Conservation (phyloP, 2,888 invertebrate species). For the Adelphocoris suturalis region DNA sequence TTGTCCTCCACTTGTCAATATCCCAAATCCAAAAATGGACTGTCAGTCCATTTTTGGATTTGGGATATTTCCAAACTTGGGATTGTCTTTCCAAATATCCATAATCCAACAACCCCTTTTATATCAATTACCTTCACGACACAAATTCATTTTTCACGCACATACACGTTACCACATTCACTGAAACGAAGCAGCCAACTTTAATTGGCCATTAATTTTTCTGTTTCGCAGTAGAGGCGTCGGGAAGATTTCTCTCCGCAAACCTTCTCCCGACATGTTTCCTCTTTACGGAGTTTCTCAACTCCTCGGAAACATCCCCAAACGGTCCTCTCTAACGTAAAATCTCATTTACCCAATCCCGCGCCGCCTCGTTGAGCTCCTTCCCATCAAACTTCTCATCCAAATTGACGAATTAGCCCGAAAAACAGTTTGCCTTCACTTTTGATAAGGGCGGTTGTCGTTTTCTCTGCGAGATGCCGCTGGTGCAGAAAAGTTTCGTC, state of each 20-base stretch:
- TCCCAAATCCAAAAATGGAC: too few relatives aligned
- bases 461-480: not conserved
- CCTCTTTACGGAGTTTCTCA: not conserved
- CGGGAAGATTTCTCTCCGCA: not conserved
- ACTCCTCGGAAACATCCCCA: not conserved
- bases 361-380: not conserved
- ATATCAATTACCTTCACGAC: too few relatives aligned
- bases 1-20: too few relatives aligned
- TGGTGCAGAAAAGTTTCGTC: not conserved
- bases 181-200: too few relatives aligned
- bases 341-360: constrained; percentile 4
- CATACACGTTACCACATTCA: too few relatives aligned
- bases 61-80: too few relatives aligned
- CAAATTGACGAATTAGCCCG: constrained; percentile 22
- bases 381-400: constrained; percentile 29
- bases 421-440: not conserved
- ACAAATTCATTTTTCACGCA: too few relatives aligned
- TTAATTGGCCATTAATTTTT: too few relatives aligned
- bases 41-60: too few relatives aligned
- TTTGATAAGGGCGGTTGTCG: not conserved
- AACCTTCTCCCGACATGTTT: not conserved
- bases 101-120: too few relatives aligned
- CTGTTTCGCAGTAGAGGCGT: too few relatives aligned
- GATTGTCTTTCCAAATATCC: too few relatives aligned
- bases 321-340: not conserved